Evolutionary conservation across 37 sponge, comb jelly and placozoan genomes (phyloP).

Genomic region (Haliclona indistincta): DNA sequence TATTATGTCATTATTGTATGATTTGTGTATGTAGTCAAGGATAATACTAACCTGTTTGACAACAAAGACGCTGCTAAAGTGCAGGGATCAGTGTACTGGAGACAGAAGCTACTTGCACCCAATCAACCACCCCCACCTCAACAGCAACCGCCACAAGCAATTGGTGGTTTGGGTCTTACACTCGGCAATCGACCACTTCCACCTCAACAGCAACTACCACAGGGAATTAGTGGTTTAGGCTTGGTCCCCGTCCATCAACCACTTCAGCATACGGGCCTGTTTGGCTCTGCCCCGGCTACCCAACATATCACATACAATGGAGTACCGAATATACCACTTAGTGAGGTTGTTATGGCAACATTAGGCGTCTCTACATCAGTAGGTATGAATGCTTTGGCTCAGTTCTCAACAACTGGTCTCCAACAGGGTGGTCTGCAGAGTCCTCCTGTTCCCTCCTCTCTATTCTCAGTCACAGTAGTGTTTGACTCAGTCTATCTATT

Average conservation of each 20-base stretch:
- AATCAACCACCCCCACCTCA: background rate
- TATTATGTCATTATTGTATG: background rate
- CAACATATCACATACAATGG: background rate
- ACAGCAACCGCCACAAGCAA: too few species aligned
- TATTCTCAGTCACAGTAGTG: background rate
- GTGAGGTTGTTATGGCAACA: constrained; percentile 49
- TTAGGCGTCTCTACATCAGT: too few species aligned
- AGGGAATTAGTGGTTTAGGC: background rate
- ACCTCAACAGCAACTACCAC: background rate
- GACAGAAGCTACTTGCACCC: too few species aligned
- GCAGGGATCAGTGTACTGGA: background rate
- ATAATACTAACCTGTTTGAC: background rate
- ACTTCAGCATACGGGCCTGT: too few species aligned
- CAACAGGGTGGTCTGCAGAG: background rate
- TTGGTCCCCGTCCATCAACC: background rate
- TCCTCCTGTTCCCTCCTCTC: background rate
- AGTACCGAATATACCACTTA: background rate
- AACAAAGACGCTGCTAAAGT: background rate
- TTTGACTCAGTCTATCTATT: background rate
- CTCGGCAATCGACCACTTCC: background rate
- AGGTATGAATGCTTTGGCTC: constrained; percentile 49
- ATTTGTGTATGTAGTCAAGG: background rate
- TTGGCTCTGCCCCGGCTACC: background rate
- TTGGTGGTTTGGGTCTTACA: background rate
- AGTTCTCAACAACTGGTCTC: constrained; percentile 22